These are phyloP conservation scores for Anthopleura xanthogrammica DNA, from an alignment of 92 coral and sea anemone species.

Conservation along the genomic window DNA sequence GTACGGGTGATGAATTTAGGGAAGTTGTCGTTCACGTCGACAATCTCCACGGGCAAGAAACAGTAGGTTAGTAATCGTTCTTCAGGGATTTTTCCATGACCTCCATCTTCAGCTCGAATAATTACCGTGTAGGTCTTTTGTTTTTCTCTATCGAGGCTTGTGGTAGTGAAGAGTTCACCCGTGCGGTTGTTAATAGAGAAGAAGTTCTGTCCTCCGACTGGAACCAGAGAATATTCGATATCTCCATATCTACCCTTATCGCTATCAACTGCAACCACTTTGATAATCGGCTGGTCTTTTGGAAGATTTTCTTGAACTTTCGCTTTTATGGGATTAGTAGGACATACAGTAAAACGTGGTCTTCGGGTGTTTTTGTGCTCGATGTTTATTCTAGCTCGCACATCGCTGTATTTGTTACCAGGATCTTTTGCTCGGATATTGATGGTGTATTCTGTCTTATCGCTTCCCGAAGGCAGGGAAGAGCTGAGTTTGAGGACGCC, in stretches of 20 bases:
- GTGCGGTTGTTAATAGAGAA: conserved; percentile 80
- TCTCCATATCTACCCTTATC: conserved; percentile 86
- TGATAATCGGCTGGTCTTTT: conserved; percentile 51
- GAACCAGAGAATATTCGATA: conserved; percentile 65
- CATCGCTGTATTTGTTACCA: conserved; percentile 33
- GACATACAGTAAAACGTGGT: conserved; percentile 70
- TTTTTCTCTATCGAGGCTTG: conserved; percentile 75
- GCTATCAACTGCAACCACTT: conserved; percentile 60
- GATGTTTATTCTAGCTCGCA: conserved; percentile 63
- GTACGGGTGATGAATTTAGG: conserved; percentile 67
- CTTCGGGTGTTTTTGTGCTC: conserved; percentile 77
- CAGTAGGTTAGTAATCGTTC: conserved; percentile 81
- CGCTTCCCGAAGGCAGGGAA: conserved; percentile 29
- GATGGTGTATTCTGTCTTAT: conserved; percentile 58
- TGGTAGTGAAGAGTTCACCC: conserved; percentile 67
- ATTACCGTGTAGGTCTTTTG: conserved; percentile 54
- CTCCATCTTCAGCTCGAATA: conserved; percentile 83
- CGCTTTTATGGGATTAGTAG: conserved; percentile 24
- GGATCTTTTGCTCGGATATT: conserved; percentile 64
- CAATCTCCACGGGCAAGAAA: conserved; percentile 51
- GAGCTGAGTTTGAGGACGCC: conserved; percentile 61
- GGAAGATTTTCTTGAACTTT: conserved; percentile 69
- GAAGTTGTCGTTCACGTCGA: conserved; percentile 82
- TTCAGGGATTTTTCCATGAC: conserved; percentile 64
- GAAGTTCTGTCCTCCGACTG: conserved; percentile 50